Base-by-base conservation (phyloP, 2,113 vertebrate genomes). In the Dermatemys mawii region DNA sequence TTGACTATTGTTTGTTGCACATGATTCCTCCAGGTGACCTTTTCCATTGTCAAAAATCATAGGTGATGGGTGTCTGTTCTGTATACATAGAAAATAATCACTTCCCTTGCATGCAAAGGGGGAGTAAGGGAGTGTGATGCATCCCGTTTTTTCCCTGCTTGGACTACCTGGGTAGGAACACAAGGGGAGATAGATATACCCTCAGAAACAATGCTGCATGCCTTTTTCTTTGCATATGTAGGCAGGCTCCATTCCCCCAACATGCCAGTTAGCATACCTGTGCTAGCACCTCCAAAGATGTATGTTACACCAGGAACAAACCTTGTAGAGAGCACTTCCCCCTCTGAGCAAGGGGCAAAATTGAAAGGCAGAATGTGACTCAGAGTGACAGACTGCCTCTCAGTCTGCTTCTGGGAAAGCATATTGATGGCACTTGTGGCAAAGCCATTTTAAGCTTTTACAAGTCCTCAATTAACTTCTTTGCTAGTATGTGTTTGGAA, bases 81-180 rank as follows among this genome's bases (percentile, higher is more conserved):
- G 38, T 1, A 55, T 46, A 4, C 17, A 4, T 0, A 0, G 10
- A 27, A 81, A 55, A n/a, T 35, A 6, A 5, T 14, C 6, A 81
- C 44, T 38, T 32, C 13, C 27, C 26, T 55, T 67, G n/a, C 7
- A 1, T 19, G 46, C 3, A 32, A 17, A 46, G 21, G 21, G 41
- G 78, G 38, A 16, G 3, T 76, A 76, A 76, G 73, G 24, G 6
- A 76, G 24, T 46, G 26, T 76, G 41, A 26, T 46, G 24, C 73
- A 44, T 76, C 73, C 13, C 13, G 29, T 76, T 76, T 76, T 27
- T 14, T 5, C 19, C 19, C 17, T 38, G n/a, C n/a, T 11, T 70
- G 63, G 35, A 22, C 21, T 67, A 19, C 16, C 22, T 75, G 70
- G 5, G 38, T 75, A 75, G 24, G 6, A 76, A 24, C 11, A 4